phyloP scores from a whole-genome alignment of 2,888 invertebrate genomes.

The Papilio protenor region DNA sequence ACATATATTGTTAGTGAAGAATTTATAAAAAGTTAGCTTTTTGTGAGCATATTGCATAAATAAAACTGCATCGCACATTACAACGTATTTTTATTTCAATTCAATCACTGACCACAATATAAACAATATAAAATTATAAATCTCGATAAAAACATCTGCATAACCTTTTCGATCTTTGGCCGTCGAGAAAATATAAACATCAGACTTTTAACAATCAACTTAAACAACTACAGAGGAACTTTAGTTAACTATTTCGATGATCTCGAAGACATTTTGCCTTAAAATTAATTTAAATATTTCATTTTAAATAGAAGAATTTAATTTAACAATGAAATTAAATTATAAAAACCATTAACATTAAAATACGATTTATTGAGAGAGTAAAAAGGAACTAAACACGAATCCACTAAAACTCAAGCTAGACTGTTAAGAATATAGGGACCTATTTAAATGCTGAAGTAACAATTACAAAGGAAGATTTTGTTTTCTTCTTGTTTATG shows the following conservation, averaged over 20 bases:
- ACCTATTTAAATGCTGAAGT: neutral
- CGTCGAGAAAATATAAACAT: constrained; percentile 25
- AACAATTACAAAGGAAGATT: no score
- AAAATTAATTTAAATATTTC: constrained; percentile 1
- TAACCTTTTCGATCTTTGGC: neutral
- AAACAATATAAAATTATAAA: constrained; percentile 22
- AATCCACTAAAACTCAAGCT: neutral
- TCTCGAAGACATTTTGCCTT: neutral
- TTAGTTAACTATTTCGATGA: neutral
- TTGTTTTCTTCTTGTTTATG: no score
- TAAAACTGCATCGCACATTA: constrained; percentile 78
- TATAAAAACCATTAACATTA: neutral
- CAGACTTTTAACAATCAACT: constrained; percentile 30
- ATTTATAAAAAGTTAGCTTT: constrained; percentile 81
- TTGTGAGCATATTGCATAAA: constrained; percentile 81
- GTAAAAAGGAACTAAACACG: neutral
- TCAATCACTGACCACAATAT: constrained; percentile 51
- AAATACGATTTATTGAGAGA: neutral
- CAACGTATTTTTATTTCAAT: constrained; percentile 50
- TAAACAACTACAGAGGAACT: constrained; percentile 28
- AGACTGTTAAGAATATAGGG: neutral
- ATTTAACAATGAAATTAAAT: constrained; percentile 11
- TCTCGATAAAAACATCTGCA: neutral
- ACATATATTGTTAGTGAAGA: constrained; percentile 67
- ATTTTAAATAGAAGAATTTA: neutral